A percentile compares a stretch with the other conserved stretches of the same genome.
Evolutionary conservation across 2,113 vertebrate genomes (phyloP).

Genomic region (Podiceps cristatus): DNA sequence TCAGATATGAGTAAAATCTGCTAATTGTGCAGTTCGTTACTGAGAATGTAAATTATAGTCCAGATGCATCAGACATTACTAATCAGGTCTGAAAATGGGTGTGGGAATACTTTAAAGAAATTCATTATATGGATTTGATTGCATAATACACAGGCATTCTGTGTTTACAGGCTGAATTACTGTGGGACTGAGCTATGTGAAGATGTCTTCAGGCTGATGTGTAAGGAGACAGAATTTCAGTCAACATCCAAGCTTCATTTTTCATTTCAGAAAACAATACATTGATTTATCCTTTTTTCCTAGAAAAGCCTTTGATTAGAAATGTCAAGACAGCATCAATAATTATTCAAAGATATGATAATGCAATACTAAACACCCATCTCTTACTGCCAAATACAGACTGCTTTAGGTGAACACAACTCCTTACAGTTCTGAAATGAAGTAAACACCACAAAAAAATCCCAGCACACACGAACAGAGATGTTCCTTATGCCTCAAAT

Average conservation of each 20-base stretch:
- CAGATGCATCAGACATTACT: constrained; percentile 4
- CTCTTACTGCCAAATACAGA: not conserved
- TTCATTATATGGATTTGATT: constrained; percentile 18
- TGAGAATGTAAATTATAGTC: constrained; percentile 37
- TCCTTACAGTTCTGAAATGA: not conserved
- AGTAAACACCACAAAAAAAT: not conserved
- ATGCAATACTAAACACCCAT: not conserved
- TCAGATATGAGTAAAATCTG: constrained; percentile 38
- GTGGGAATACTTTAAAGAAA: constrained; percentile 42
- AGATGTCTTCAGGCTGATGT: not conserved
- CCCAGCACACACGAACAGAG: not conserved
- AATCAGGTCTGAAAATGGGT: constrained; percentile 31
- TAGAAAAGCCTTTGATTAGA: not conserved
- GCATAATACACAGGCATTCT: constrained; percentile 11
- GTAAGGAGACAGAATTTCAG: not conserved
- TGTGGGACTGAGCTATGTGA: not conserved
- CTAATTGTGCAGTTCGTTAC: constrained; percentile 20
- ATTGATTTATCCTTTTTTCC: not conserved
- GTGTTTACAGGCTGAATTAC: not conserved
- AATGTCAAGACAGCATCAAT: not conserved
- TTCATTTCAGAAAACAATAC: not conserved
- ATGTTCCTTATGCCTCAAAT: not conserved
- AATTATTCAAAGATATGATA: not conserved
- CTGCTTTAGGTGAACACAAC: not conserved
- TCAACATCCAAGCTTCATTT: not conserved